These are phyloP conservation scores for Arbacia lixula DNA, from an alignment of 53 echinoderm and acorn worm species.

Conservation along the genomic window DNA sequence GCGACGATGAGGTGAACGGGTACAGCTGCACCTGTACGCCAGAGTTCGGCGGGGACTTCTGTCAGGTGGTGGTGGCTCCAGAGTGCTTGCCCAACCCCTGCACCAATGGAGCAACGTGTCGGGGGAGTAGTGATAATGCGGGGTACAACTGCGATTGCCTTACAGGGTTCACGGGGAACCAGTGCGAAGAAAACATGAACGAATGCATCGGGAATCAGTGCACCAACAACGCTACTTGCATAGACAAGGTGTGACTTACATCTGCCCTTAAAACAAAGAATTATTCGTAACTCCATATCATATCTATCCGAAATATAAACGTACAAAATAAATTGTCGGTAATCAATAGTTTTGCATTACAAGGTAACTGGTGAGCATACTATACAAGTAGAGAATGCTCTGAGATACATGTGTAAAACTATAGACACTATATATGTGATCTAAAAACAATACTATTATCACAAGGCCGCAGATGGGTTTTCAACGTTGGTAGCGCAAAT, in stretches of 20 bases:
- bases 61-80: slow-evolving; percentile 40
- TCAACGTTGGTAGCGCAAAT: no score
- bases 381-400: no score
- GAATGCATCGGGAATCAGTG: slow-evolving; percentile 53
- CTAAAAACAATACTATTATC: no score
- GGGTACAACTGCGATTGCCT: slow-evolving; percentile 44
- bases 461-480: no score
- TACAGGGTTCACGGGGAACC: slow-evolving; percentile 48
- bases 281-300: no score
- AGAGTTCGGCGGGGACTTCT: slow-evolving; percentile 55
- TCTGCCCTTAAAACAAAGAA: no score
- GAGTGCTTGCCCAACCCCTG: slow-evolving; percentile 56
- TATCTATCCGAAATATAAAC: no score
- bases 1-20: slow-evolving; percentile 54
- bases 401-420: no score
- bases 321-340: no score
- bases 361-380: no score
- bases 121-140: slow-evolving; percentile 20
- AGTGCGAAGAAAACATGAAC: slow-evolving; percentile 54
- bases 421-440: no score
- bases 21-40: slow-evolving; percentile 67
- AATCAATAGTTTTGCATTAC: no score
- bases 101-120: slow-evolving; percentile 49
- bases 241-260: slow-evolving; percentile 42
- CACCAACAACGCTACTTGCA: slow-evolving; percentile 9